These are phyloP conservation scores for Melipona beecheii DNA, from an alignment of 2,888 invertebrate species.

Conservation along the genomic window DNA sequence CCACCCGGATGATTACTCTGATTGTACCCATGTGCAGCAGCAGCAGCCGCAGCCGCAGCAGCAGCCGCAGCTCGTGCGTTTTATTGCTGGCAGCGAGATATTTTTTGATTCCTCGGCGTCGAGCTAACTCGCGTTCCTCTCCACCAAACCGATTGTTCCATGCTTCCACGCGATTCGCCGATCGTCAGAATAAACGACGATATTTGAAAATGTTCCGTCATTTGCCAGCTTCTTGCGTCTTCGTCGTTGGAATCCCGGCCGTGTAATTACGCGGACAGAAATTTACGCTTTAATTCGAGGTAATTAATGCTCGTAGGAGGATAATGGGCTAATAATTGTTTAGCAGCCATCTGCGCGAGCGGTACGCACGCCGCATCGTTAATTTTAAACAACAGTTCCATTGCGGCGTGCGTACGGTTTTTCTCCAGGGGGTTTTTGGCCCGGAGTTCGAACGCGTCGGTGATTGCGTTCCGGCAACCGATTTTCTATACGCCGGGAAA, in stretches of 20 bases:
- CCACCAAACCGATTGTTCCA: not conserved
- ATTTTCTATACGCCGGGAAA: not conserved
- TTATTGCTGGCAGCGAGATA: constrained; percentile 38
- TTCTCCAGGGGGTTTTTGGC: constrained; percentile 28
- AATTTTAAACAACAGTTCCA: constrained; percentile 44
- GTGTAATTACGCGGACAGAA: constrained; percentile 35
- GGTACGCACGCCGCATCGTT: constrained; percentile 16
- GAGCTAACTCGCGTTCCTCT: not conserved
- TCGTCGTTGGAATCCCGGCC: constrained; percentile 8
- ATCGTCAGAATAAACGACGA: not conserved
- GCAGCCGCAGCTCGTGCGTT: constrained; percentile 11
- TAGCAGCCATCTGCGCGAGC: constrained; percentile 29
- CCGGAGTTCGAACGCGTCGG: not conserved
- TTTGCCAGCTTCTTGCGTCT: constrained; percentile 6
- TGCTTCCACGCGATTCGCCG: not conserved
- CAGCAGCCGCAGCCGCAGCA: not conserved
- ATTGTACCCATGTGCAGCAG: constrained; percentile 27
- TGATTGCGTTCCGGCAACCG: constrained; percentile 30
- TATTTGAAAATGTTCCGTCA: not conserved
- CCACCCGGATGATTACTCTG: constrained; percentile 58
- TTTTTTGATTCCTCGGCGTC: not conserved
- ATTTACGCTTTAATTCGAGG: constrained; percentile 39
- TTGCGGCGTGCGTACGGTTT: constrained; percentile 17
- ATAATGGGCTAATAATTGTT: constrained; percentile 58
- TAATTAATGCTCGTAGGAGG: constrained; percentile 44